Evolutionary conservation across 2,888 invertebrate genomes (phyloP).

Genomic region (Mythimna vitellina): DNA sequence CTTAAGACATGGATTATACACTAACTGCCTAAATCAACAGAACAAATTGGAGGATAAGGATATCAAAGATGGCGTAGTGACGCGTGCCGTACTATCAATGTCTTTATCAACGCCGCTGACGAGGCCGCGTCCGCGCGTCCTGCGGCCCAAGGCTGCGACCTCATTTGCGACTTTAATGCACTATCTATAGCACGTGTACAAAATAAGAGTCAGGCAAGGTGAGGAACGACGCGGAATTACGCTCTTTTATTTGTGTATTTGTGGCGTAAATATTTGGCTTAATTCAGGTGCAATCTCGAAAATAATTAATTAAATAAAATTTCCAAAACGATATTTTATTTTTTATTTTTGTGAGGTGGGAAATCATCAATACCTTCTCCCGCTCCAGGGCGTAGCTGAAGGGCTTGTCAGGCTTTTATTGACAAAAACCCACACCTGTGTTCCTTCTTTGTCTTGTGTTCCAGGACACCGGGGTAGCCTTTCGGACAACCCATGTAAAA

Average conservation of each 20-base stretch:
- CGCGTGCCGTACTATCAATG: slow-evolving; percentile 42
- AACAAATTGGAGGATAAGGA: slow-evolving; percentile 50
- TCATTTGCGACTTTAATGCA: slow-evolving; percentile 49
- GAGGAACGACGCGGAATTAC: slow-evolving; percentile 1
- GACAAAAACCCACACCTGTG: no score
- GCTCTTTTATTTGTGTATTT: neutral
- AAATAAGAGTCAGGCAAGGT: slow-evolving; percentile 35
- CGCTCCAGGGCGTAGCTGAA: no score
- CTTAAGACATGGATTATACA: slow-evolving; percentile 13
- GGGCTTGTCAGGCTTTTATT: no score
- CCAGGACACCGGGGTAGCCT: no score
- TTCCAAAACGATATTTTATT: neutral
- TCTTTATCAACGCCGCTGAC: slow-evolving; percentile 56
- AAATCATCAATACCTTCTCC: no score
- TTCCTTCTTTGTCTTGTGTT: no score
- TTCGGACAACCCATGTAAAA: no score
- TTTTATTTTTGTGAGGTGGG: no score
- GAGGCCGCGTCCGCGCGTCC: slow-evolving; percentile 56
- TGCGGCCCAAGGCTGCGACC: slow-evolving; percentile 54
- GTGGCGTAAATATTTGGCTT: neutral
- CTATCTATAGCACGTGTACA: slow-evolving; percentile 51
- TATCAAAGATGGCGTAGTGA: slow-evolving; percentile 28
- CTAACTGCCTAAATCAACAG: slow-evolving; percentile 21
- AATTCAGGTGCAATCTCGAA: neutral
- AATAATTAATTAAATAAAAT: neutral